Conservation (phyloP, 2,888 invertebrate genomes). For the Thelaira solivaga region DNA sequence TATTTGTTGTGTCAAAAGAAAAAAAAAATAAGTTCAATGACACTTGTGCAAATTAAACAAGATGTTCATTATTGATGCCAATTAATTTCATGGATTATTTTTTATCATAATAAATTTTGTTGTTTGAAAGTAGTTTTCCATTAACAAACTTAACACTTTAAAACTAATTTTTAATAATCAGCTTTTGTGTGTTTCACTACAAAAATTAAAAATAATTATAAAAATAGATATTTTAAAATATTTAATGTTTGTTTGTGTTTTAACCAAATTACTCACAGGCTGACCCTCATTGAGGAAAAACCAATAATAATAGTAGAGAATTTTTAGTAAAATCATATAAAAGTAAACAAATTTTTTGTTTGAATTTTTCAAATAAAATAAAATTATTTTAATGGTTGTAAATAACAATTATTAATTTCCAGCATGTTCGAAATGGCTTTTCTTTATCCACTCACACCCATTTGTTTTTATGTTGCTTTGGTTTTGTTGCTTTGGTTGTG, state of each 20-base stretch:
- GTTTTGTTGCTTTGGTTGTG: not conserved
- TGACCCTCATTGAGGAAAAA: constrained; percentile 16
- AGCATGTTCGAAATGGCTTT: constrained; percentile 45
- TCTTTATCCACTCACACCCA: constrained; percentile 49
- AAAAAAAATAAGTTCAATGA: not conserved
- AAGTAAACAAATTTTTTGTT: not conserved
- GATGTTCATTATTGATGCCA: not conserved
- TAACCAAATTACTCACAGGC: too few relatives aligned
- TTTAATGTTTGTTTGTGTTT: too few relatives aligned
- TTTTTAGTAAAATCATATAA: not conserved
- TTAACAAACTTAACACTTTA: constrained; percentile 1
- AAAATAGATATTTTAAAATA: too few relatives aligned
- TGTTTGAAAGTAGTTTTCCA: constrained; percentile 8
- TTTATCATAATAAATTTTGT: not conserved
- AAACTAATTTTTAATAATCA: not conserved
- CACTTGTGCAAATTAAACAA: not conserved
- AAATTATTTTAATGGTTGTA: constrained; percentile 13
- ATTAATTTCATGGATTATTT: not conserved
- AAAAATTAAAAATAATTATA: not conserved
- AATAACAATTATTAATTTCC: constrained; percentile 37
- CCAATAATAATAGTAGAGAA: not conserved
- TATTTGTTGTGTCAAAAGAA: not conserved
- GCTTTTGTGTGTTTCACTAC: not conserved
- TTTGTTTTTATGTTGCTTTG: constrained; percentile 11
- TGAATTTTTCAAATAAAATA: constrained; percentile 14